phyloP scores from a whole-genome alignment of 2,797 vertebrate genomes.

The Staurois parvus region DNA sequence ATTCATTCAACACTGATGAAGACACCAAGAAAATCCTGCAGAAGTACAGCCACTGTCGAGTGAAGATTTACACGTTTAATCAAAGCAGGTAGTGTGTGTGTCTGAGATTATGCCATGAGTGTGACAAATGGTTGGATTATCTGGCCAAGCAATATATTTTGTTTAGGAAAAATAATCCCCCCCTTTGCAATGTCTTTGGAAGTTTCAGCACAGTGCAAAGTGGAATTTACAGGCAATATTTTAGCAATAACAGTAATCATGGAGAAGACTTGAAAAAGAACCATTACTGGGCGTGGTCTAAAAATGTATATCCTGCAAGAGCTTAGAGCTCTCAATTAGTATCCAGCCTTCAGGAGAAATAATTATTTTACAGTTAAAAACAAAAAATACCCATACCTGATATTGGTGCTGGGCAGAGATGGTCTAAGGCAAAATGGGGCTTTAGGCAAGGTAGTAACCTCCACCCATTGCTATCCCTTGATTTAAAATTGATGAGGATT shows the following conservation, averaged over 20 bases:
- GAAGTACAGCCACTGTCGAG: conserved; percentile 90
- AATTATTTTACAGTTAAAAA: too few species aligned
- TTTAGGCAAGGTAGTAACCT: too few species aligned
- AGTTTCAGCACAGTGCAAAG: background rate
- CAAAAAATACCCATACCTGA: too few species aligned
- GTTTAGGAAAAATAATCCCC: background rate
- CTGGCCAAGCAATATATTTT: background rate
- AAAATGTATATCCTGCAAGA: background rate
- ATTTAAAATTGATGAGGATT: too few species aligned
- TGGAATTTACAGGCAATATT: background rate
- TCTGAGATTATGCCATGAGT: background rate
- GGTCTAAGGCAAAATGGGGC: too few species aligned
- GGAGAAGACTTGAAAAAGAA: background rate
- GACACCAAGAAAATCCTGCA: conserved; percentile 92
- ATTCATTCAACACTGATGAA: conserved; percentile 90
- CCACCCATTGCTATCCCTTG: too few species aligned
- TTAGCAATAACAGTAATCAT: background rate
- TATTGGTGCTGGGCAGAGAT: too few species aligned
- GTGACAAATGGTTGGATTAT: background rate
- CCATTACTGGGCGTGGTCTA: background rate
- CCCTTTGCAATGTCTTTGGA: background rate
- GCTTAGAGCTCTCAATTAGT: too few species aligned
- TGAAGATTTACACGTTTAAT: conserved; percentile 96
- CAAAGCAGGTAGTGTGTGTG: conserved; percentile 87
- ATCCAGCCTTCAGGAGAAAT: too few species aligned